phyloP scores from a whole-genome alignment of 2,888 invertebrate species.

The Parascotia fuliginaria region DNA sequence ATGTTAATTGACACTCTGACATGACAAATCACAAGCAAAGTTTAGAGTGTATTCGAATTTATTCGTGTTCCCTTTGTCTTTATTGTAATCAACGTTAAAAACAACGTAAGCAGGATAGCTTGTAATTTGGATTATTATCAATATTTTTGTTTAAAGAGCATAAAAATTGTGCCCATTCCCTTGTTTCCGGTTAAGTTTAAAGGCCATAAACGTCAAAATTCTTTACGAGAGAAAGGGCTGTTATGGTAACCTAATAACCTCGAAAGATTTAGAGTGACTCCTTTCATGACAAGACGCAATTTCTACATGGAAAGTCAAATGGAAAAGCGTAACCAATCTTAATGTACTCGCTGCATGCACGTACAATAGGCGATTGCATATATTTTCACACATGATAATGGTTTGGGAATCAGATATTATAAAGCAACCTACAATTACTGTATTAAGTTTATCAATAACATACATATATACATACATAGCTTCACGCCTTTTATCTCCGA shows the following conservation, averaged over 20 bases:
- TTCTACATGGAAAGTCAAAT: constrained; percentile 77
- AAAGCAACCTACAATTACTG: constrained; percentile 21
- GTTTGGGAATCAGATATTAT: constrained; percentile 43
- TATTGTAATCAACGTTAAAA: not conserved
- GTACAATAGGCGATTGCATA: constrained; percentile 62
- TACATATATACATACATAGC: constrained; percentile 11
- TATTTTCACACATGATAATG: constrained; percentile 65
- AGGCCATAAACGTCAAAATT: constrained; percentile 55
- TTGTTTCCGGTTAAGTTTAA: constrained; percentile 36
- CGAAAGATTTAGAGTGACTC: constrained; percentile 64
- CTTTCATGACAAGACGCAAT: constrained; percentile 83
- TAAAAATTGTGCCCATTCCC: constrained; percentile 23
- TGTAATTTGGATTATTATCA: constrained; percentile 14
- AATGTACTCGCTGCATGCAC: constrained; percentile 79
- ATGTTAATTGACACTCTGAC: constrained; percentile 8
- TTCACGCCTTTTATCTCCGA: too few relatives aligned
- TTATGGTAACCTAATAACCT: constrained; percentile 78
- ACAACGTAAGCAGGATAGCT: constrained; percentile 15
- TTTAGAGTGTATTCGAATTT: constrained; percentile 2
- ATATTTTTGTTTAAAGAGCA: constrained; percentile 31
- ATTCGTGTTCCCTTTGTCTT: constrained; percentile 1
- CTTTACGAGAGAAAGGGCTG: constrained; percentile 53
- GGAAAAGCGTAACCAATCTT: constrained; percentile 79
- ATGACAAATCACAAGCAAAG: constrained; percentile 8
- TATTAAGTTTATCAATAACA: constrained; percentile 20